Evolutionary conservation across 2,113 vertebrate genomes (phyloP).

Genomic region (Carlito syrichta): DNA sequence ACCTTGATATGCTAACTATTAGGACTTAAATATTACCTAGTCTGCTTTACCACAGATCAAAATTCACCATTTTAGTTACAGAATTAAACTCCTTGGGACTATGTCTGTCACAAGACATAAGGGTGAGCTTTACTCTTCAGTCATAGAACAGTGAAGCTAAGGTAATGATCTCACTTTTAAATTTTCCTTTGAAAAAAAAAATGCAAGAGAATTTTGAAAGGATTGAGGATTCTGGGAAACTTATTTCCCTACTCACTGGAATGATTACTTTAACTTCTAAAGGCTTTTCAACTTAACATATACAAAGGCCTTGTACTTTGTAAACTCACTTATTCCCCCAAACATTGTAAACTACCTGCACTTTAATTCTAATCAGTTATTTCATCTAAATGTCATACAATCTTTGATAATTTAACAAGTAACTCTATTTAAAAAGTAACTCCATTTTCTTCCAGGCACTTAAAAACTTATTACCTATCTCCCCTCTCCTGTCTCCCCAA

Average conservation of each 20-base stretch:
- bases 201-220: background rate
- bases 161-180: background rate
- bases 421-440: constrained; percentile 46
- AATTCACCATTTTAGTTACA: background rate
- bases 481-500: background rate
- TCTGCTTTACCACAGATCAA: background rate
- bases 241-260: background rate
- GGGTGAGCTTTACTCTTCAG: accelerated
- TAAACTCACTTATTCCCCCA: background rate
- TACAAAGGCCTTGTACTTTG: background rate
- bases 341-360: background rate
- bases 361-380: constrained; percentile 42
- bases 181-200: background rate
- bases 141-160: background rate
- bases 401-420: constrained; percentile 27
- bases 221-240: background rate
- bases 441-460: constrained; percentile 40
- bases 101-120: accelerated
- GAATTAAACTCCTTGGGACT: background rate
- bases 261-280: constrained; percentile 1
- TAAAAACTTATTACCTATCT: constrained; percentile 47
- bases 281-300: background rate
- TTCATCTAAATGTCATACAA: background rate
- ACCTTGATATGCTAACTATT: background rate
- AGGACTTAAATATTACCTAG: background rate